Conservation (phyloP, 2,888 invertebrate genomes). For the Mactromeris polynyma region DNA sequence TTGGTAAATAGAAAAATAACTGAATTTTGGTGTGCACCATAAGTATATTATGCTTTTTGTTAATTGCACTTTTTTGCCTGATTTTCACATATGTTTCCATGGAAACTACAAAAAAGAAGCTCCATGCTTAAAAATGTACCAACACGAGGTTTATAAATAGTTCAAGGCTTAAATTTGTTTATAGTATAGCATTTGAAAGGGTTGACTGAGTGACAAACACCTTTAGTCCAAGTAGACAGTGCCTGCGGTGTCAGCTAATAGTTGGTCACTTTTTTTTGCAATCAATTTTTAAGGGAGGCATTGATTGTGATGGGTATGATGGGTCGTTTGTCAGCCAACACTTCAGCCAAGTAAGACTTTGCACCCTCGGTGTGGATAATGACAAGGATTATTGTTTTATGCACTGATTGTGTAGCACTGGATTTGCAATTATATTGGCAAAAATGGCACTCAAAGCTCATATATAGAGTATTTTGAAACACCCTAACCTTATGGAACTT, state of each 20-base stretch:
- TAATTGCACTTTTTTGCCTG: background rate
- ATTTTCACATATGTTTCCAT: background rate
- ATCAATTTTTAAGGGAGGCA: background rate
- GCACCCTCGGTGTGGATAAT: background rate
- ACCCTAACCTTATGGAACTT: no score
- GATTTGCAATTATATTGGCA: no score
- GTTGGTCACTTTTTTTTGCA: background rate
- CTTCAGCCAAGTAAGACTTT: constrained; percentile 26
- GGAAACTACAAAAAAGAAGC: background rate
- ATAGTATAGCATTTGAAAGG: background rate
- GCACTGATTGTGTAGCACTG: no score
- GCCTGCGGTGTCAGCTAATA: background rate
- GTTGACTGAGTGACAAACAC: background rate
- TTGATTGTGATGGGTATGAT: constrained; percentile 41
- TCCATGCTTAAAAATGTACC: background rate
- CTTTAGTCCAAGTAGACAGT: background rate
- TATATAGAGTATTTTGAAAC: no score
- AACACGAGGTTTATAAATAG: background rate
- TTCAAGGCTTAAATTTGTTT: background rate
- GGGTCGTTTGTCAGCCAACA: constrained; percentile 39
- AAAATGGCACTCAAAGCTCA: no score
- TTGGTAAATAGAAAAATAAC: background rate
- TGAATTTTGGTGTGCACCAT: background rate
- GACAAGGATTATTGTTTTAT: no score
- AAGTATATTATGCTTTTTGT: background rate